Conservation (phyloP, 2,888 invertebrate species). For the Dastarcus helophoroides region DNA sequence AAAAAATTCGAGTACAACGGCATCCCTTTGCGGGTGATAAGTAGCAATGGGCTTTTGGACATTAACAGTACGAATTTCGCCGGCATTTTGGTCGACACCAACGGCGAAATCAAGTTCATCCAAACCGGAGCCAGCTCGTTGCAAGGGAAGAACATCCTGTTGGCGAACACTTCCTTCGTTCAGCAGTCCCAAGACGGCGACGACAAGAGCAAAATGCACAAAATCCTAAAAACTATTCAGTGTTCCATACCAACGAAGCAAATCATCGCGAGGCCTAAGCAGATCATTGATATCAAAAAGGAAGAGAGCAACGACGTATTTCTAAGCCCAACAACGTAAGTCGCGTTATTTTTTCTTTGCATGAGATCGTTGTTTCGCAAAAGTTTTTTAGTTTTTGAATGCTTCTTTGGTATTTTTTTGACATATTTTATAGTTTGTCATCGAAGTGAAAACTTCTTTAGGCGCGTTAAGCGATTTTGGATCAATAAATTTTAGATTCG, state of each 20-base stretch:
- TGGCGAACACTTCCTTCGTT: constrained; percentile 28
- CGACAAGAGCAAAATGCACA: constrained; percentile 25
- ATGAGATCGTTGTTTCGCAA: not conserved
- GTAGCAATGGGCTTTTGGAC: constrained; percentile 44
- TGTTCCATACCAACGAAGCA: constrained; percentile 28
- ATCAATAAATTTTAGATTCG: no score
- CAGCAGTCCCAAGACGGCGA: constrained; percentile 23
- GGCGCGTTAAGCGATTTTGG: no score
- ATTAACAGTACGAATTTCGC: constrained; percentile 44
- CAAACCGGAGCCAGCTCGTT: constrained; percentile 42
- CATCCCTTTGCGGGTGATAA: constrained; percentile 44
- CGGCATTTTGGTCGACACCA: constrained; percentile 48
- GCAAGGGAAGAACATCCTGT: constrained; percentile 34
- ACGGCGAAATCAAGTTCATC: constrained; percentile 50
- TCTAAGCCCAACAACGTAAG: constrained; percentile 54
- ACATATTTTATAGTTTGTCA: no score
- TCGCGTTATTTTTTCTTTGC: constrained; percentile 6
- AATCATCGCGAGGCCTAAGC: constrained; percentile 27
- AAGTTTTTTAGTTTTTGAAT: not conserved
- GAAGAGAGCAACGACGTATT: constrained; percentile 65
- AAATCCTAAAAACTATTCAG: constrained; percentile 27
- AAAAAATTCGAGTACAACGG: constrained; percentile 45
- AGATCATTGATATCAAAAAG: constrained; percentile 41
- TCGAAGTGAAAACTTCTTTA: no score
- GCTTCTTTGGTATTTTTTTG: not conserved